phyloP scores from a whole-genome alignment of 2,888 invertebrate species.

The Nebria brevicollis region DNA sequence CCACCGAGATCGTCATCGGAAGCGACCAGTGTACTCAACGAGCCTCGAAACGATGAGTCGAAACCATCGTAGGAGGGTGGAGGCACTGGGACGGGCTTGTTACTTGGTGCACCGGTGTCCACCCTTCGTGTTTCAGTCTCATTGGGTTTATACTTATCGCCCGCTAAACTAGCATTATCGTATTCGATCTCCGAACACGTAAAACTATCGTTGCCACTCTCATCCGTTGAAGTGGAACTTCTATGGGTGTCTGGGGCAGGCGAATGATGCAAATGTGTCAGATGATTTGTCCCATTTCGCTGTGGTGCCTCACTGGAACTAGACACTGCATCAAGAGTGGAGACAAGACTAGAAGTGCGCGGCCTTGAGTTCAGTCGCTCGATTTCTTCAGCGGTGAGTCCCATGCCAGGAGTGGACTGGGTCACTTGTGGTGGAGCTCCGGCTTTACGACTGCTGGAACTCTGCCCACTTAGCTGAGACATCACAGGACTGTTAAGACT shows the following conservation, averaged over 20 bases:
- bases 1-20: constrained; percentile 91
- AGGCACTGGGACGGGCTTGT: constrained; percentile 61
- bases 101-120: constrained; percentile 51
- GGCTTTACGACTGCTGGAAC: constrained; percentile 81
- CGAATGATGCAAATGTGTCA: constrained; percentile 78
- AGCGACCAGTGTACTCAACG: constrained; percentile 91
- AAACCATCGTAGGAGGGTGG: constrained; percentile 89
- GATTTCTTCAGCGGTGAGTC: constrained; percentile 92
- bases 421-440: constrained; percentile 75
- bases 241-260: constrained; percentile 78
- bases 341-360: constrained; percentile 89
- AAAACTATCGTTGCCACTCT: constrained; percentile 96
- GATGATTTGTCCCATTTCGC: constrained; percentile 72
- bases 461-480: constrained; percentile 90
- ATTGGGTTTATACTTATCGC: constrained; percentile 75
- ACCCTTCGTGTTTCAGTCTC: constrained; percentile 57
- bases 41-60: constrained; percentile 94
- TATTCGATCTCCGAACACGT: constrained; percentile 98
- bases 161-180: constrained; percentile 87
- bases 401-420: constrained; percentile 78
- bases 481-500: constrained; percentile 92
- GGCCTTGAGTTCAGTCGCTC: constrained; percentile 89
- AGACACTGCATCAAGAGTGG: constrained; percentile 93
- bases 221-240: constrained; percentile 87
- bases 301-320: constrained; percentile 86